A percentile compares a stretch with the other conserved stretches of the same genome.
These are phyloP conservation scores for Pterocles burchelli DNA, from an alignment of 2,113 vertebrate genomes.

Conservation along the genomic window DNA sequence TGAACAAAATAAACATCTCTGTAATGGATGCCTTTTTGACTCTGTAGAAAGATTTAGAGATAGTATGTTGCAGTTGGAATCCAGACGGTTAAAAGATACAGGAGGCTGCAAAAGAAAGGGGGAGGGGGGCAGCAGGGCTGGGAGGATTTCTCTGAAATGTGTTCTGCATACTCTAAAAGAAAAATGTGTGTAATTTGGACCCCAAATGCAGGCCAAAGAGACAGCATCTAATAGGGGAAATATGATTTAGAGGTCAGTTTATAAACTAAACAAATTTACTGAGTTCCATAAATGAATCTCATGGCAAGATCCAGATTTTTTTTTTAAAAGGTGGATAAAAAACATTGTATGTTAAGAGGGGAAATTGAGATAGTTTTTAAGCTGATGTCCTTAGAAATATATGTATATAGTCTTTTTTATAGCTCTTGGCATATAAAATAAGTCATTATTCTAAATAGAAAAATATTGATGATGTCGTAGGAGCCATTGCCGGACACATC, in stretches of 20 bases:
- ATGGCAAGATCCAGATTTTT: slow-evolving; percentile 71
- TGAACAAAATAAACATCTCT: slow-evolving; percentile 38
- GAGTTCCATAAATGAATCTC: slow-evolving; percentile 78
- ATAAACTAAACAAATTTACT: slow-evolving; percentile 78
- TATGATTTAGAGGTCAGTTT: slow-evolving; percentile 77
- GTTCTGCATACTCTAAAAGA: slow-evolving; percentile 71
- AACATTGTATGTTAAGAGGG: slow-evolving; percentile 73
- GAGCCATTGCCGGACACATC: slow-evolving; percentile 78
- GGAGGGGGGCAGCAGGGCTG: background rate
- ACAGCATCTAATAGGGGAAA: slow-evolving; percentile 73
- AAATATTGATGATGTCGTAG: slow-evolving; percentile 83
- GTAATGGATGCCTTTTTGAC: slow-evolving; percentile 4
- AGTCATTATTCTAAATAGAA: slow-evolving; percentile 85
- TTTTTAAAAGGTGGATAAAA: slow-evolving; percentile 72
- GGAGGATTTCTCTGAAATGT: slow-evolving; percentile 64
- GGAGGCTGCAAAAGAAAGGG: background rate
- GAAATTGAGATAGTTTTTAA: slow-evolving; percentile 73
- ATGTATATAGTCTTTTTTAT: slow-evolving; percentile 78
- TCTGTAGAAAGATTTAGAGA: slow-evolving; percentile 47
- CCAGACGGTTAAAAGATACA: background rate
- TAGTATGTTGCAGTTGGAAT: slow-evolving; percentile 16
- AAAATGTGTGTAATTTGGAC: slow-evolving; percentile 77
- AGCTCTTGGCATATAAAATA: slow-evolving; percentile 79
- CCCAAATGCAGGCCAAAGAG: slow-evolving; percentile 66
- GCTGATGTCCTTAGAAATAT: slow-evolving; percentile 75